These are phyloP conservation scores for Pelobates fuscus DNA, from an alignment of 2,113 vertebrate species.

Conservation along the genomic window DNA sequence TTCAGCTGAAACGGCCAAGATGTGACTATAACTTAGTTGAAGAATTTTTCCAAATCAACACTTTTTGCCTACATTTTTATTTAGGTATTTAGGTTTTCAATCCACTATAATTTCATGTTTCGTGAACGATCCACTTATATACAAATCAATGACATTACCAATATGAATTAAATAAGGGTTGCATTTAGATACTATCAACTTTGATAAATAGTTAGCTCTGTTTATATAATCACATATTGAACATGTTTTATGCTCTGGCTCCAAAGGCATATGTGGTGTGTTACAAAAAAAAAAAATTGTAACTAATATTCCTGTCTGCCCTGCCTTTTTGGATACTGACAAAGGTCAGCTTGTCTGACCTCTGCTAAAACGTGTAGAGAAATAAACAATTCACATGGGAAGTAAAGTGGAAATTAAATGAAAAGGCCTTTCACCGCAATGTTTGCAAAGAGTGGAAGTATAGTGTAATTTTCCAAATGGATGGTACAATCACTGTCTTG, in stretches of 20 bases:
- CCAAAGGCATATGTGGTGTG: constrained; percentile 39
- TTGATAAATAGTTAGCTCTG: no score
- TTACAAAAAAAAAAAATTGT: constrained; percentile 3
- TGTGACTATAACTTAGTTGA: no score
- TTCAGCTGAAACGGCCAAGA: no score
- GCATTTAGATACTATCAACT: no score
- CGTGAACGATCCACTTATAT: no score
- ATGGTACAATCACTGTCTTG: constrained; percentile 45
- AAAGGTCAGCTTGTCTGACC: constrained; percentile 45
- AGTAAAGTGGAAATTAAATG: constrained; percentile 50
- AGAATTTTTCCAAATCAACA: no score
- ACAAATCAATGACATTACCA: no score
- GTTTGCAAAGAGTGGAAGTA: constrained; percentile 44
- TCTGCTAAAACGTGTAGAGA: constrained; percentile 26
- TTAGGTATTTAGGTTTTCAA: no score
- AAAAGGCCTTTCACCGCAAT: constrained; percentile 46
- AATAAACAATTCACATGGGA: constrained; percentile 48
- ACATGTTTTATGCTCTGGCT: constrained; percentile 21
- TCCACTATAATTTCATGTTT: no score
- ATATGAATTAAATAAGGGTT: no score
- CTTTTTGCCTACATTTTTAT: no score
- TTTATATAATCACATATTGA: no score
- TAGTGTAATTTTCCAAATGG: constrained; percentile 50
- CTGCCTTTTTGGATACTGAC: constrained; percentile 36
- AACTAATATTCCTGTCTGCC: constrained; percentile 8